A percentile compares a stretch with the other conserved stretches of the same genome.
These are phyloP conservation scores for Phataginus tricuspis DNA, from an alignment of 2,797 vertebrate species.

Conservation along the genomic window DNA sequence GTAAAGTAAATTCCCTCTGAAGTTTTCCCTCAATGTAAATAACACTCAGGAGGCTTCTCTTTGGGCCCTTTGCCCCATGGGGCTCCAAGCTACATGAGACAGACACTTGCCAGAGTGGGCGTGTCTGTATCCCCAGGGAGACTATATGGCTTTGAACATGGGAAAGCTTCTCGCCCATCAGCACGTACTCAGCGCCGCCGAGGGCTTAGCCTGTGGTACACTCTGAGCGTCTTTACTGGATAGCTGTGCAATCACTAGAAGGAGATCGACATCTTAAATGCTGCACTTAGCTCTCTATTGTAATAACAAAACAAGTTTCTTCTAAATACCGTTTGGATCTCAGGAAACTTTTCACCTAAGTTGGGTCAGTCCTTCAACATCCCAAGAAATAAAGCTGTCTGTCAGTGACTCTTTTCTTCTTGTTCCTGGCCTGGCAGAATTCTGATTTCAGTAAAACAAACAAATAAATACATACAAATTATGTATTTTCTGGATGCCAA, in stretches of 20 bases:
- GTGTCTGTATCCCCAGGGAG: neutral
- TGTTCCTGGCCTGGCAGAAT: neutral
- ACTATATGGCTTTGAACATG: neutral
- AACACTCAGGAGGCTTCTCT: neutral
- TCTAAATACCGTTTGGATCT: neutral
- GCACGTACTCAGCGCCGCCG: neutral
- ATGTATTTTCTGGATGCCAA: slow-evolving; percentile 55
- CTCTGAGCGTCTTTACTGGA: neutral
- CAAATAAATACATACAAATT: neutral
- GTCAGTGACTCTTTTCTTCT: neutral
- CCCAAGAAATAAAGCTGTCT: neutral
- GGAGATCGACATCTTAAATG: neutral
- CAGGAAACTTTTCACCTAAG: neutral
- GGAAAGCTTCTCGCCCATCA: neutral
- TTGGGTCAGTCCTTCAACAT: slow-evolving; percentile 10
- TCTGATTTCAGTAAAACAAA: slow-evolving; percentile 33
- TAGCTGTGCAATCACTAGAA: neutral
- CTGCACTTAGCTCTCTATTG: neutral
- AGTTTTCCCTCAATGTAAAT: neutral
- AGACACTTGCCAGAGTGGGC: neutral
- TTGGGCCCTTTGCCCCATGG: neutral
- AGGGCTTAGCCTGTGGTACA: neutral
- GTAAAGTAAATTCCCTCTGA: neutral
- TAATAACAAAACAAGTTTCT: neutral
- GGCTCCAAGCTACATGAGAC: accelerated